Base-by-base conservation (phyloP, 2,888 invertebrate genomes). In the Tenthredo notha region DNA sequence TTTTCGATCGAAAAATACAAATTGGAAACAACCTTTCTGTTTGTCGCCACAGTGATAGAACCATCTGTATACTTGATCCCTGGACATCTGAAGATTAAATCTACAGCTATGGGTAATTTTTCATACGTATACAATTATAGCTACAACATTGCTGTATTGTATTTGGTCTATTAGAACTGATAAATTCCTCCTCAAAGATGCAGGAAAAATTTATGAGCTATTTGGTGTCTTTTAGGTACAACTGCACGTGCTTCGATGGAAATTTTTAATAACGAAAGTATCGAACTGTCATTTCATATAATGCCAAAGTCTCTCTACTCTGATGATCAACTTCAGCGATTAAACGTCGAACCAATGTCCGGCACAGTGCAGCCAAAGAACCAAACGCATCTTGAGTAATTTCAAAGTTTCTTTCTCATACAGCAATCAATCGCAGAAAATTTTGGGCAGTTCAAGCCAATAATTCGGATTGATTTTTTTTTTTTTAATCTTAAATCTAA, bases 21-120 rank as follows among this genome's bases (percentile, higher is more conserved):
- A 87, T 92, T 96, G 78, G 92, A 93, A 43, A 94, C 95, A 82
- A 92, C 94, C 86, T 94, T 97, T 90, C 90, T 97, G 29, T 94
- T 97, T 18, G 96, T 96, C 29, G 96, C 96, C 15, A 91, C 94
- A 74, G 95, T 96, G 0, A 93, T 94, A 85, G 96, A 96, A 88
- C 96, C 97, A 0, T 94, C 94, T 29, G 94, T 97, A 6, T 93
- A 94, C 80, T 96, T 96, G 90, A 93, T 95, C 29, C 94, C 95
- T 37, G 95, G 95, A 0, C 95, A 95, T 89, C 91, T 96, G 85
- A 93, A 94, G 77, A 94, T 97, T 90, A 94, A 95, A 86, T 95
- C 96, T 85, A 95, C 96, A 0, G 92, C 96, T 15, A 94, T 96
- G 74, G 96, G 96, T 88, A 94, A 84, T 61, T 33, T 77, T 33